Evolutionary conservation across 2,888 invertebrate species (phyloP).

Genomic region (Perithous albicinctus): DNA sequence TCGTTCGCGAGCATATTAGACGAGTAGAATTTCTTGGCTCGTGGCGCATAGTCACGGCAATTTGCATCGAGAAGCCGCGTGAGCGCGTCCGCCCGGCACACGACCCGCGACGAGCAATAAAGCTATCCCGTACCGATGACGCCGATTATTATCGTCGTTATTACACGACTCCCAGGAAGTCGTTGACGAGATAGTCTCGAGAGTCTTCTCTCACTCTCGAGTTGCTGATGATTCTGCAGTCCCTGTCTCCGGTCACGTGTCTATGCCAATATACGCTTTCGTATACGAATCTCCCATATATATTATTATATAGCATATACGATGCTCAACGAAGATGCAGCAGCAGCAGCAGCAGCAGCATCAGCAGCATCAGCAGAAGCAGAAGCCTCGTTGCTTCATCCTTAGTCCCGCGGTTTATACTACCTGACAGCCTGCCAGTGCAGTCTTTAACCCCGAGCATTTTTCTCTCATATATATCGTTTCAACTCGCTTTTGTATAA

Average conservation of each 20-base stretch:
- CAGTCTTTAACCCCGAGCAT: conserved; percentile 49
- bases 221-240: conserved; percentile 20
- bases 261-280: conserved; percentile 47
- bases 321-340: too few relatives aligned
- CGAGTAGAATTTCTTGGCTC: conserved; percentile 63
- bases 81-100: conserved; percentile 47
- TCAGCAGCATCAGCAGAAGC: neutral
- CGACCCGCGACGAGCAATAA: conserved; percentile 61
- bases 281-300: conserved; percentile 13
- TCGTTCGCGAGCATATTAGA: conserved; percentile 21
- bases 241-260: conserved; percentile 56
- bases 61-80: conserved; percentile 66
- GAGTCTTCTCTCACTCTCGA: conserved; percentile 40
- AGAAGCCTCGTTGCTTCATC: conserved; percentile 13
- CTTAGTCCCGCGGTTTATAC: conserved; percentile 17
- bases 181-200: conserved; percentile 64
- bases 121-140: conserved; percentile 65
- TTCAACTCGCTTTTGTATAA: conserved; percentile 20
- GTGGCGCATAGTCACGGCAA: conserved; percentile 60
- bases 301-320: too few relatives aligned
- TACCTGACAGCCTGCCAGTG: conserved; percentile 27
- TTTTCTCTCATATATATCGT: conserved; percentile 2
- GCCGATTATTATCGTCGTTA: conserved; percentile 66
- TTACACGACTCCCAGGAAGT: conserved; percentile 65
- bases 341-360: neutral